A percentile compares a stretch with the other conserved stretches of the same genome.
Evolutionary conservation across 2,113 vertebrate species (phyloP).

Genomic region (Pelobates fuscus): DNA sequence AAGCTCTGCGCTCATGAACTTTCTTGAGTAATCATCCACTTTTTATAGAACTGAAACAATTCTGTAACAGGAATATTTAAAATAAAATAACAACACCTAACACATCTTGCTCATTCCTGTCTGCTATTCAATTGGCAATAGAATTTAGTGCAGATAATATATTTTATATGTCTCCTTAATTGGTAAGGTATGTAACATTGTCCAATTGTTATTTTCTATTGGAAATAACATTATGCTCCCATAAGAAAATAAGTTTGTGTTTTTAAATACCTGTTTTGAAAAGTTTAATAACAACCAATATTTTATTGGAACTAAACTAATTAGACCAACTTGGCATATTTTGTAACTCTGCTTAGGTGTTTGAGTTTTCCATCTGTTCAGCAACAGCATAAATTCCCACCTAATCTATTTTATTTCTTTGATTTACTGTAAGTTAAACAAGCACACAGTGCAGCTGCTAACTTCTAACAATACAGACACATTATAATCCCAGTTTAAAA

Average conservation of each 20-base stretch:
- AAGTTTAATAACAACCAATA: constrained; percentile 46
- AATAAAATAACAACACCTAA: neutral
- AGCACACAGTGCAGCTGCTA: constrained; percentile 44
- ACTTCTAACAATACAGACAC: constrained; percentile 36
- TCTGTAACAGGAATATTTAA: neutral
- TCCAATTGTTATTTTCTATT: neutral
- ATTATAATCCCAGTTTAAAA: constrained; percentile 12
- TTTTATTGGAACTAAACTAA: constrained; percentile 42
- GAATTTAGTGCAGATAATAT: neutral
- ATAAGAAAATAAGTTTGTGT: constrained; percentile 10
- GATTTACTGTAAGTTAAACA: constrained; percentile 42
- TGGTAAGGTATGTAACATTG: neutral
- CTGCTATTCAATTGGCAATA: neutral
- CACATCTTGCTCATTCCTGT: neutral
- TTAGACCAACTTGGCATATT: constrained; percentile 40
- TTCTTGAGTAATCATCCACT: neutral
- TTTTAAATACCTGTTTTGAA: constrained; percentile 42
- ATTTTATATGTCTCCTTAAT: too few relatives aligned
- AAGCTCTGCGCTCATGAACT: too few relatives aligned
- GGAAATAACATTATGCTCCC: neutral
- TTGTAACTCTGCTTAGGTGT: constrained; percentile 43
- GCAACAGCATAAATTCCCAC: constrained; percentile 48
- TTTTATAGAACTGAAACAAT: neutral
- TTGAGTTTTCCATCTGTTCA: constrained; percentile 50
- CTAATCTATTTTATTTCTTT: constrained; percentile 50